Conservation (phyloP, 2,113 vertebrate species). For the Cephalopterus ornatus region DNA sequence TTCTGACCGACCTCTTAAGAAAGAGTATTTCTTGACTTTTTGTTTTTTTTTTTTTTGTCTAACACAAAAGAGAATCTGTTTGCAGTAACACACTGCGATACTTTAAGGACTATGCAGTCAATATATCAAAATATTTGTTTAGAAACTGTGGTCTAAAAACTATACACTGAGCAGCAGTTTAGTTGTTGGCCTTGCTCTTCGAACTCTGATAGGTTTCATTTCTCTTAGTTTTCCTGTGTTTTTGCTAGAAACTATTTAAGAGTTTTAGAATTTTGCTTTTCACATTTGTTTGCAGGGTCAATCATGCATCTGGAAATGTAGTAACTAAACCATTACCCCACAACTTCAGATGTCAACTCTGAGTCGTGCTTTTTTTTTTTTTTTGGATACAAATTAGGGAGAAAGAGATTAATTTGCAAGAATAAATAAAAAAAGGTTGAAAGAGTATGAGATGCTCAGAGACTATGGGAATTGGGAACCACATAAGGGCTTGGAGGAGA, state of each 20-base stretch:
- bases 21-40: neutral
- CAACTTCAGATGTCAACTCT: neutral
- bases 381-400: neutral
- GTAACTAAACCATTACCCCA: neutral
- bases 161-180: neutral
- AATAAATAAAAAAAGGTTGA: neutral
- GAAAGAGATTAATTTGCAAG: neutral
- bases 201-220: neutral
- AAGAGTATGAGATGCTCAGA: neutral
- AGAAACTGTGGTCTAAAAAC: neutral
- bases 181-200: neutral
- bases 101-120: neutral
- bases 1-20: neutral
- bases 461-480: neutral
- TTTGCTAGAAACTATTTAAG: neutral
- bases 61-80: neutral
- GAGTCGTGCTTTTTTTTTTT: neutral
- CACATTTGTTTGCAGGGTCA: neutral
- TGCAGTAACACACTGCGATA: neutral
- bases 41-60: neutral
- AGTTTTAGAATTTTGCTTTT: neutral
- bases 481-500: neutral
- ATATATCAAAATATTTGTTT: neutral
- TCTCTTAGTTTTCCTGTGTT: neutral
- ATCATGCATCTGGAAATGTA: neutral